Conservation (phyloP, 2,888 invertebrate genomes). For the Ophioninae sp. region DNA sequence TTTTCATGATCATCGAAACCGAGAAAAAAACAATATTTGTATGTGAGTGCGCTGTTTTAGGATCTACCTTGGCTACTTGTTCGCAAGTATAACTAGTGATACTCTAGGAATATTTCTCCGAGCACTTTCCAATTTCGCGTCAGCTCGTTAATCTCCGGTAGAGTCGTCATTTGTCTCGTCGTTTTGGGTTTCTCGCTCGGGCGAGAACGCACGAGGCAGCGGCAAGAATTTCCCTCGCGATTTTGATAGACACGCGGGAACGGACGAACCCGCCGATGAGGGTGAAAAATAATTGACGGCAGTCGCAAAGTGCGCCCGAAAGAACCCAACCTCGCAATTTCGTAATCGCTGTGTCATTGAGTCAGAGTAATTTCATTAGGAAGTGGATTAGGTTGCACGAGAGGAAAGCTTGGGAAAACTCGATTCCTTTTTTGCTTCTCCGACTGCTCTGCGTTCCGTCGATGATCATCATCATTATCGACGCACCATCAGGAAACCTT, state of each 20-base stretch:
- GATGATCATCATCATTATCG: neutral
- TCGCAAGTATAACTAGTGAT: slow-evolving; percentile 41
- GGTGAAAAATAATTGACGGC: slow-evolving; percentile 58
- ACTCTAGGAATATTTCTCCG: slow-evolving; percentile 46
- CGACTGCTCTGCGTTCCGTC: neutral
- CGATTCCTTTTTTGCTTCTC: slow-evolving; percentile 30
- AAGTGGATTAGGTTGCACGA: slow-evolving; percentile 53
- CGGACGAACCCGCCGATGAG: slow-evolving; percentile 21
- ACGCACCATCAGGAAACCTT: neutral
- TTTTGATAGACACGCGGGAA: slow-evolving; percentile 35
- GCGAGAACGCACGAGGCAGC: slow-evolving; percentile 66
- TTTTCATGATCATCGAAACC: too few relatives aligned
- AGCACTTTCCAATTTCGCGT: slow-evolving; percentile 67
- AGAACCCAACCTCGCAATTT: slow-evolving; percentile 69
- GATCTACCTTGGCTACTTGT: neutral
- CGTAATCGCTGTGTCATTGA: slow-evolving; percentile 80
- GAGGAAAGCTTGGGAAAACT: neutral
- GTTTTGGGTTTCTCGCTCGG: slow-evolving; percentile 52
- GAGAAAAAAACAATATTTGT: too few relatives aligned
- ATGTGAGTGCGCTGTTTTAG: neutral
- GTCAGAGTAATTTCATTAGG: slow-evolving; percentile 79
- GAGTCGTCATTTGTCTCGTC: slow-evolving; percentile 73
- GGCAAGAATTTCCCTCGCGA: slow-evolving; percentile 18
- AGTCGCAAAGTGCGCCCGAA: slow-evolving; percentile 65
- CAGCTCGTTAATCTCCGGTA: slow-evolving; percentile 72